Base-by-base conservation (phyloP, 2,888 invertebrate species). In the Amphipyra tragopoginis region DNA sequence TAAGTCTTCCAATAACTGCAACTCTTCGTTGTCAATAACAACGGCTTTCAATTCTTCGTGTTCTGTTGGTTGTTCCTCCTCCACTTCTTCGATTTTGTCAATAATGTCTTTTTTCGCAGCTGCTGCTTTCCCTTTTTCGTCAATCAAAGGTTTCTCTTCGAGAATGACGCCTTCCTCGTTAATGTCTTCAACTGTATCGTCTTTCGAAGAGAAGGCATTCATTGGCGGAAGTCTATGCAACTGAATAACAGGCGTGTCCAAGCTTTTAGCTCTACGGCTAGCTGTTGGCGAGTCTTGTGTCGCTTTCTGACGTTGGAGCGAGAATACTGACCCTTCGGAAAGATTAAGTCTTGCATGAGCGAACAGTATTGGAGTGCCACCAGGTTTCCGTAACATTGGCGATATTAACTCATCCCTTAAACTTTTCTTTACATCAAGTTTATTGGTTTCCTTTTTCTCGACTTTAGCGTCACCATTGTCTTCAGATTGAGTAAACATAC, bases 171-270 rank as follows among this genome's bases (percentile, higher is more conserved):
- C 95, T 86, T 96, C 96, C 85, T 96, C 96, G 72, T 97, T 97
- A 63, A 96, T 96, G 78, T 96, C 96, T 76, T 97, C 98, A 0
- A 98, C 96, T 0, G 98, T 98, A 85, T 98, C 98, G 85, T 98
- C 98, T 90, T 98, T 98, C 26, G 98, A 97, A 1, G 98, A 98
- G 86, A 98, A 98, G 0, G 98, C 97, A 89, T 98, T 97, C 88
- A 97, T 96, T 7, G 97, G 97, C 13, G 98, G 98, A 43, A 98
- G 89, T 81, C 97, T 95, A 87, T 97, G 97, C 34, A 98, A 90
- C 15, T 97, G 97, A 81, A 98, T 97, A 21, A 98, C 97, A 0
- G 98, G 97, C 2, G 98, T 97, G 81, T 98, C 98, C 72, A 98
- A 94, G 63, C 98, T 98, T 90, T 98, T 98, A 0, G 98, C 97